A percentile compares a stretch with the other conserved stretches of the same genome.
phyloP scores from a whole-genome alignment of 2,888 invertebrate genomes.

The Caenorhabditis parvicauda region DNA sequence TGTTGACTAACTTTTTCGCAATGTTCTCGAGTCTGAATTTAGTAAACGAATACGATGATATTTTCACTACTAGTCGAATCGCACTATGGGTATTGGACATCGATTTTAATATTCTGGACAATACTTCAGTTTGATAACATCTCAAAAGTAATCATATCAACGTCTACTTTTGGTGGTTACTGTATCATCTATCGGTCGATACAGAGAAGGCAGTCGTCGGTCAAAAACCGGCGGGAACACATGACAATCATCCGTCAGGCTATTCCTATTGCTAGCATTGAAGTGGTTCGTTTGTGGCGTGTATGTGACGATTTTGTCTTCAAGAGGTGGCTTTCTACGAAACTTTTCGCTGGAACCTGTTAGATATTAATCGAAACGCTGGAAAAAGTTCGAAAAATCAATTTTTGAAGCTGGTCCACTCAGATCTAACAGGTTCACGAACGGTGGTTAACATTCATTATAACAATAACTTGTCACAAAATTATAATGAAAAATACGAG shows the following conservation, averaged over 20 bases:
- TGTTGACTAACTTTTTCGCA: no score
- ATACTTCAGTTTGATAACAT: neutral
- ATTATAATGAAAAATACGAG: no score
- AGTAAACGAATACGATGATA: no score
- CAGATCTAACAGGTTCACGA: no score
- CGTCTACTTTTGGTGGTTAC: neutral
- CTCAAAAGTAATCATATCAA: neutral
- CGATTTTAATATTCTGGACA: neutral
- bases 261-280: conserved; percentile 15
- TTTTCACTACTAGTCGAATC: neutral
- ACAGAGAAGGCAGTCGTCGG: neutral
- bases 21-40: no score
- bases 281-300: conserved; percentile 9
- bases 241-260: conserved; percentile 10
- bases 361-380: conserved; percentile 1
- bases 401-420: neutral
- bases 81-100: neutral
- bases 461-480: no score
- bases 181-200: neutral
- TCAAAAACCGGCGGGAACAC: neutral
- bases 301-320: no score
- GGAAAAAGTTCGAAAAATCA: neutral
- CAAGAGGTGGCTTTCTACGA: no score
- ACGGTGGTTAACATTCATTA: no score
- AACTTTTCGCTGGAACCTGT: conserved; percentile 6